Evolutionary conservation across 2,888 invertebrate genomes (phyloP).

Genomic region (Nephrotoma flavescens): DNA sequence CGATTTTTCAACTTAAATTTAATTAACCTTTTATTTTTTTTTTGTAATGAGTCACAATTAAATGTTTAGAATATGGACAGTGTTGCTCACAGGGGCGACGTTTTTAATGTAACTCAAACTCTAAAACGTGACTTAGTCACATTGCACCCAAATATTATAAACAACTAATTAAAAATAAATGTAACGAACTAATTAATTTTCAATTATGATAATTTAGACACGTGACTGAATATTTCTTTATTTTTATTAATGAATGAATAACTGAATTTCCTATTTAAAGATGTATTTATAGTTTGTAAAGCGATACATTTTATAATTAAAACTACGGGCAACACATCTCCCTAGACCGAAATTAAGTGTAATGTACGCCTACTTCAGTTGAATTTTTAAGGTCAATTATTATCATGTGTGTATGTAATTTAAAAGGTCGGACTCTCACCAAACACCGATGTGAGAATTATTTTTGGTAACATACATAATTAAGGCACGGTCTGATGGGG

Average conservation of each 20-base stretch:
- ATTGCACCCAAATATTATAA: neutral
- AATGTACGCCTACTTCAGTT: neutral
- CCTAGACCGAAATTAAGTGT: neutral
- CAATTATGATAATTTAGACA: neutral
- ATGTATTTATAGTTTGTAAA: neutral
- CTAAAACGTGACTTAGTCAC: neutral
- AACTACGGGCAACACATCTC: neutral
- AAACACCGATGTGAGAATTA: neutral
- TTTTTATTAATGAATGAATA: neutral
- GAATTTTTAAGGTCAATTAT: neutral
- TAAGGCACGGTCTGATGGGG: neutral
- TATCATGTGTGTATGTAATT: neutral
- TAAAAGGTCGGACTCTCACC: neutral
- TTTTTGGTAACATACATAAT: neutral
- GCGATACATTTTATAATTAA: neutral
- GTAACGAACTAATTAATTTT: neutral
- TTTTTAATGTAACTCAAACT: too few relatives aligned
- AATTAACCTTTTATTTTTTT: neutral
- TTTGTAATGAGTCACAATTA: neutral
- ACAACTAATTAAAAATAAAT: neutral
- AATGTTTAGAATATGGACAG: too few relatives aligned
- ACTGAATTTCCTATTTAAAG: neutral
- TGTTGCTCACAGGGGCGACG: too few relatives aligned
- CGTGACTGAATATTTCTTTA: neutral
- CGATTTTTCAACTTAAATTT: neutral